Evolutionary conservation across 2,888 invertebrate species (phyloP), one percentile per base, ranked within the genome.

Genomic region (Hirtodrosophila alboralis): DNA sequence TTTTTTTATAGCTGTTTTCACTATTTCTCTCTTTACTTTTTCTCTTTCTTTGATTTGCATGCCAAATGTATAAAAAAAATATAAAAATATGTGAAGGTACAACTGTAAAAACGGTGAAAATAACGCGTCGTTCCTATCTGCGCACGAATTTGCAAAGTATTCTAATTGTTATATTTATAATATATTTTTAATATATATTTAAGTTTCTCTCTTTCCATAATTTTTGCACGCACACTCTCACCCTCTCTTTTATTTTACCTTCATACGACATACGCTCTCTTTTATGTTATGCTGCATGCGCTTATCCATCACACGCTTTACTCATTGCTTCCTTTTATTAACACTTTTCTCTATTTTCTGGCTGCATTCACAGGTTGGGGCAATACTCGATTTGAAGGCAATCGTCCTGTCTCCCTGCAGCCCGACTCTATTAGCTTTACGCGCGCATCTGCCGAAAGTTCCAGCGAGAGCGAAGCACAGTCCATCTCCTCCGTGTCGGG

Each of bases 401-500:
- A 68, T 57, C 89, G 90, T 31, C 91, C 91, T 14, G 87, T 89
- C n/a, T 91, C 91, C 6, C 72, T 87, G 52, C 88, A 87, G 52
- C 88, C 89, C 43, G 87, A 89, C 43, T 87, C 89, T 10, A 84
- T 90, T 7, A 87, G 87, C 49, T 80, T 89, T 30, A 84, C 89
- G 27, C 88, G 90, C 13, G 87, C 85, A 1, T 88, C 88, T 1
- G 90, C 91, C 16, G 91, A 91, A 65, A 91, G 91, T 64, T 91
- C 91, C 37, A 91, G 91, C 75, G 91, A 91, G 73, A 90, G 90
- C 66, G 91, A 91, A 72, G 90, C 91, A 28, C 91, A 90, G 75
- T 90, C 90, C 13, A 89, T 90, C 59, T 90, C 90, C 51, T 90
- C 90, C 5, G 78, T 90, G 28, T 90, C 90, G 41, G 89, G 89